Conservation (phyloP, 2,888 invertebrate species). For the Lasioglossum calceatum region DNA sequence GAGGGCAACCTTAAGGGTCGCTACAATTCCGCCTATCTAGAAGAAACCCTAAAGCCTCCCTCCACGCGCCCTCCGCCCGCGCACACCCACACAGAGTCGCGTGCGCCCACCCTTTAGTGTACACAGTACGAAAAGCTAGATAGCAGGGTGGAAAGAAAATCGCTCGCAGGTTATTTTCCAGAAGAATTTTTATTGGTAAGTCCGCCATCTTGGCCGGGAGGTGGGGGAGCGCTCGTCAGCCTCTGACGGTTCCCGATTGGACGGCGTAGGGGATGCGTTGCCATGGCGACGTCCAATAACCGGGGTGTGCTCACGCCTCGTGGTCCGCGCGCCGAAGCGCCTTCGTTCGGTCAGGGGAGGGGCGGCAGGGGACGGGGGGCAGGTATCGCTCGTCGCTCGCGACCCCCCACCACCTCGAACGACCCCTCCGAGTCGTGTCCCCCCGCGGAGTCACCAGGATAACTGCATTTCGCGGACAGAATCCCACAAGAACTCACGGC, state of each 20-base stretch:
- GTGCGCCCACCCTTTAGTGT: conserved; percentile 34
- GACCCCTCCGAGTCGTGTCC: conserved; percentile 66
- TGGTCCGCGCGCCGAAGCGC: conserved; percentile 16
- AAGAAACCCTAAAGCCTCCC: conserved; percentile 6
- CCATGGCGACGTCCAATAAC: conserved; percentile 80
- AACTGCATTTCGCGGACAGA: conserved; percentile 84
- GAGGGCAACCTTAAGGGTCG: conserved; percentile 30
- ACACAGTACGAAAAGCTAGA: conserved; percentile 67
- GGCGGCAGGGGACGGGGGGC: conserved; percentile 48
- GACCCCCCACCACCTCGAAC: conserved; percentile 57
- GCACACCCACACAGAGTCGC: neutral
- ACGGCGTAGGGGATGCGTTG: conserved; percentile 82
- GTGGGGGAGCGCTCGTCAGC: conserved; percentile 65
- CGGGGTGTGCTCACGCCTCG: conserved; percentile 37
- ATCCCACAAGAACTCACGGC: conserved; percentile 84
- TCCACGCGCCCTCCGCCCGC: neutral
- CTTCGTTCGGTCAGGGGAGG: conserved; percentile 22
- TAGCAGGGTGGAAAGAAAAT: conserved; percentile 77
- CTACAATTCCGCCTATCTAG: conserved; percentile 12
- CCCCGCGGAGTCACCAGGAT: conserved; percentile 81
- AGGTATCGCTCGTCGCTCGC: conserved; percentile 62
- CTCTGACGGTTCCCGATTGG: conserved; percentile 82
- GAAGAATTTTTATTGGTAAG: conserved; percentile 83
- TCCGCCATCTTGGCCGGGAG: conserved; percentile 78
- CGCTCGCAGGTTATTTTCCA: conserved; percentile 83